phyloP scores from a whole-genome alignment of 2,113 vertebrate genomes.

The Corythornis cristatus region DNA sequence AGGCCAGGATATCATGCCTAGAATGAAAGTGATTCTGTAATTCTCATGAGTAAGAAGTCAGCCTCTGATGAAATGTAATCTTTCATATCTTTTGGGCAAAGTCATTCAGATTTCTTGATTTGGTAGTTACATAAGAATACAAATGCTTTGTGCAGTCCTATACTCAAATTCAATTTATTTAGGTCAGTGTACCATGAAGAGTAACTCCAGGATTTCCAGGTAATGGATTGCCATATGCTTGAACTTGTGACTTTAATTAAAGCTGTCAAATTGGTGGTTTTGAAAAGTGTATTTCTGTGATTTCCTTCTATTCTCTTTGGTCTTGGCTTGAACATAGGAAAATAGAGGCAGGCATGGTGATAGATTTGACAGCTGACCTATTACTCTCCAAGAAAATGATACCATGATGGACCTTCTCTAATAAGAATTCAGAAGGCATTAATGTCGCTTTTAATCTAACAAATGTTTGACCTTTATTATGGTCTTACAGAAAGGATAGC shows the following conservation, averaged over 20 bases:
- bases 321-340: background rate
- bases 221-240: background rate
- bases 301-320: background rate
- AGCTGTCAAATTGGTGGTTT: background rate
- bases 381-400: slow-evolving; percentile 53
- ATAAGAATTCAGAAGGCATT: slow-evolving; percentile 47
- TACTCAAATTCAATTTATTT: background rate
- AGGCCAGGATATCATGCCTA: no score
- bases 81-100: background rate
- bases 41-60: background rate
- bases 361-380: slow-evolving; percentile 42
- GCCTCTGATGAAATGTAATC: background rate
- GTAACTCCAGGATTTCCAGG: background rate
- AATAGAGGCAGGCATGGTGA: background rate
- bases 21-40: background rate
- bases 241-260: slow-evolving; percentile 3
- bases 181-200: background rate
- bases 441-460: slow-evolving; percentile 48
- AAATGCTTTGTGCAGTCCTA: background rate
- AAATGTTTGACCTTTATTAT: slow-evolving; percentile 67
- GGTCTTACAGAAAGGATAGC: slow-evolving; percentile 45
- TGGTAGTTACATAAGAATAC: background rate
- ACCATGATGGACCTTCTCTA: slow-evolving; percentile 35
- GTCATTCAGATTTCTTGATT: background rate
- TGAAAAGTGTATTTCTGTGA: background rate